Evolutionary conservation across 2,113 vertebrate species (phyloP).

Genomic region (Athene noctua): DNA sequence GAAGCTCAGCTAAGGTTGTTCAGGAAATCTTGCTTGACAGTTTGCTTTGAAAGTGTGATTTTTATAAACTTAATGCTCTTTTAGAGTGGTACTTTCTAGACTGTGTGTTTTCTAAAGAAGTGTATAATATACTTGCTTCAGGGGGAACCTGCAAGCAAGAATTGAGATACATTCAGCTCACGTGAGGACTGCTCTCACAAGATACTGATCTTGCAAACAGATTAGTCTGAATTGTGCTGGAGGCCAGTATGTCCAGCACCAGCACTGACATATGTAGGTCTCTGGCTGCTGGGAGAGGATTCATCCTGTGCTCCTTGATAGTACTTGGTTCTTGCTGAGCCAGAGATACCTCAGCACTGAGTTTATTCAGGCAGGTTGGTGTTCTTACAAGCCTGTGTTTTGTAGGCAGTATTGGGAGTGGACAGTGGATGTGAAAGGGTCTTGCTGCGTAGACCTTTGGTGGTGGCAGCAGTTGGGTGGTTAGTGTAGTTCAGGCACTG

Average conservation of each 20-base stretch:
- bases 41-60: conserved; percentile 27
- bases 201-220: neutral
- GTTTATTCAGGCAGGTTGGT: neutral
- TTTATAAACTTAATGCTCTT: conserved; percentile 3
- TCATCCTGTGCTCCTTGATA: rapidly evolving
- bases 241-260: neutral
- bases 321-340: neutral
- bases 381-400: neutral
- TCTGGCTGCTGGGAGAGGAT: neutral
- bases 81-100: neutral
- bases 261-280: neutral
- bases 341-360: neutral
- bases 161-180: neutral
- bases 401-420: neutral
- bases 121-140: neutral
- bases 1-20: conserved; percentile 28
- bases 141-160: neutral
- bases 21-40: conserved; percentile 12
- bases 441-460: neutral
- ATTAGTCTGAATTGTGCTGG: neutral
- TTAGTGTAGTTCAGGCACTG: rapidly evolving
- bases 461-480: neutral
- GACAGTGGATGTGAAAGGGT: neutral
- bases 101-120: conserved; percentile 13
- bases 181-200: neutral